phyloP scores from a whole-genome alignment of 1,140 invertebrate genomes.

The Samia ricini region DNA sequence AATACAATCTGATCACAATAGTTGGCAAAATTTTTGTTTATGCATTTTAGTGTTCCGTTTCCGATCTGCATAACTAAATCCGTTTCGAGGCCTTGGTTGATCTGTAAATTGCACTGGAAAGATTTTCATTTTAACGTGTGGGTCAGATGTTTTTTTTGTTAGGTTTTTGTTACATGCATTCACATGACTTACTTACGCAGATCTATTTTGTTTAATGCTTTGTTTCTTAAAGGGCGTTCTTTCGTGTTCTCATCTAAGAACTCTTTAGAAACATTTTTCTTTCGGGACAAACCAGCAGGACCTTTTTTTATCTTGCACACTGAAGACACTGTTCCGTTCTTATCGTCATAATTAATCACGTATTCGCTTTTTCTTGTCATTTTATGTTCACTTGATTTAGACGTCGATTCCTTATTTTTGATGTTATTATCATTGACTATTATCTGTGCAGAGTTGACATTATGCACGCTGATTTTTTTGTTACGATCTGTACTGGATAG shows the following conservation, averaged over 20 bases:
- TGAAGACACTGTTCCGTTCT: slow-evolving; percentile 70
- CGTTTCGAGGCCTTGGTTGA: slow-evolving; percentile 41
- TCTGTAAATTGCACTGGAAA: slow-evolving; percentile 68
- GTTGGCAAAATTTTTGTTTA: slow-evolving; percentile 61
- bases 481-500: background rate
- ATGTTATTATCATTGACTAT: slow-evolving; percentile 25
- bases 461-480: slow-evolving; percentile 11
- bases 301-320: slow-evolving; percentile 54
- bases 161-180: slow-evolving; percentile 52
- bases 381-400: slow-evolving; percentile 19
- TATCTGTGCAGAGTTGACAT: slow-evolving; percentile 20
- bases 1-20: slow-evolving; percentile 40
- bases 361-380: slow-evolving; percentile 56
- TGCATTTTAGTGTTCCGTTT: slow-evolving; percentile 49
- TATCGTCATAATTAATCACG: slow-evolving; percentile 71
- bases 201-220: slow-evolving; percentile 49
- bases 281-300: slow-evolving; percentile 37
- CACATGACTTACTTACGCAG: slow-evolving; percentile 69
- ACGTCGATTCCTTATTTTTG: slow-evolving; percentile 20
- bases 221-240: slow-evolving; percentile 41
- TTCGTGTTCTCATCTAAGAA: slow-evolving; percentile 42
- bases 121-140: slow-evolving; percentile 48
- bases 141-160: slow-evolving; percentile 42
- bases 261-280: slow-evolving; percentile 44
- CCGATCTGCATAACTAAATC: slow-evolving; percentile 37